These are phyloP conservation scores for Nomada goodeniana DNA, from an alignment of 2,888 invertebrate genomes.

Conservation along the genomic window DNA sequence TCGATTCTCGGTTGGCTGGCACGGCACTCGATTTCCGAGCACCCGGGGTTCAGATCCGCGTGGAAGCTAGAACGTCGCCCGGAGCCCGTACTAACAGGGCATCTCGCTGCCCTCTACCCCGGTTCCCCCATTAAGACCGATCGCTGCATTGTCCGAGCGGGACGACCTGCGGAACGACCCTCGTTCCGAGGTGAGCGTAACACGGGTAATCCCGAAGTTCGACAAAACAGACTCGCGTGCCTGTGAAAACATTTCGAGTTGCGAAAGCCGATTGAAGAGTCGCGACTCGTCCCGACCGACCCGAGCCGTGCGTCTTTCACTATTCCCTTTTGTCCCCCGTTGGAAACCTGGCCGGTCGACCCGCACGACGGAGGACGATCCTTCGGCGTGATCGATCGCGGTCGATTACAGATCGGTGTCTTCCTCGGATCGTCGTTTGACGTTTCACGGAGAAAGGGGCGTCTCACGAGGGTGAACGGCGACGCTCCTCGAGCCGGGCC, in stretches of 20 bases:
- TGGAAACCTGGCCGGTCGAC: too few species aligned
- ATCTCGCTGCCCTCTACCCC: constrained; percentile 24
- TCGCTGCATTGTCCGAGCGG: background rate
- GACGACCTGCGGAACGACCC: constrained; percentile 61
- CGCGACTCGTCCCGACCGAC: constrained; percentile 22
- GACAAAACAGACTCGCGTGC: constrained; percentile 72
- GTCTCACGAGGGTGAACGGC: constrained; percentile 15
- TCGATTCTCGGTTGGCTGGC: constrained; percentile 70
- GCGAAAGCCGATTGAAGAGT: constrained; percentile 62
- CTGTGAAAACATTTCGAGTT: constrained; percentile 82
- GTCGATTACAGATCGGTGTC: constrained; percentile 25
- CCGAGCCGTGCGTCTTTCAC: too few species aligned
- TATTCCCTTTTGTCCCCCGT: too few species aligned
- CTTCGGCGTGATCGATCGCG: constrained; percentile 63
- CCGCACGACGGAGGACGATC: background rate
- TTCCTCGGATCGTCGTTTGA: background rate
- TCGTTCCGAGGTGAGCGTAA: constrained; percentile 53
- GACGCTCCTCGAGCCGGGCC: background rate
- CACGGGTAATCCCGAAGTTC: constrained; percentile 50
- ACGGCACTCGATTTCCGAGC: constrained; percentile 47
- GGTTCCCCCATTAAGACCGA: background rate
- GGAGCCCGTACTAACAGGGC: constrained; percentile 76
- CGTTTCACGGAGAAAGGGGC: background rate
- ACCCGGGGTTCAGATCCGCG: background rate
- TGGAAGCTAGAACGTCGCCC: constrained; percentile 75